Percentiles rank a stretch among this genome's conserved stretches.
Evolutionary conservation across 1,140 invertebrate genomes (phyloP).

Genomic region (Pissodes strobi): DNA sequence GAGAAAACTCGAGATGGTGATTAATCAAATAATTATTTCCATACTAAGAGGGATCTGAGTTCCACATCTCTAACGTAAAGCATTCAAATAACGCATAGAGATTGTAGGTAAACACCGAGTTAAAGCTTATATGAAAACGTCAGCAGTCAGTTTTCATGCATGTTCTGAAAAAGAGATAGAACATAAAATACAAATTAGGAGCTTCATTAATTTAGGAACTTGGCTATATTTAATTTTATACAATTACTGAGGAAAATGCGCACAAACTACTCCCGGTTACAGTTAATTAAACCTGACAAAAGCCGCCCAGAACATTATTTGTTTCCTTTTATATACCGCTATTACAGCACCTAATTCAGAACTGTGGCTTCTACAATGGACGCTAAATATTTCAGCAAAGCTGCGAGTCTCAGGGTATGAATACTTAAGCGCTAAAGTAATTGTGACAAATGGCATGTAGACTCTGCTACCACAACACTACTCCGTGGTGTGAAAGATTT

Average conservation of each 20-base stretch:
- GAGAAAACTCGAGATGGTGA: no score
- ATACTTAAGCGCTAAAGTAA: conserved; percentile 11
- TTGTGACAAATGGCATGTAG: conserved; percentile 21
- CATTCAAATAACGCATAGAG: no score
- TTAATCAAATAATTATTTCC: no score
- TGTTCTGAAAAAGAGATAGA: no score
- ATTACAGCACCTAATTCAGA: conserved; percentile 16
- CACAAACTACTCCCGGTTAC: not conserved
- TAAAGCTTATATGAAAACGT: no score
- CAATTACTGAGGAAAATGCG: not conserved
- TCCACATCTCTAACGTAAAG: no score
- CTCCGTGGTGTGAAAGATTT: no score
- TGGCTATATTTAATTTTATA: not conserved
- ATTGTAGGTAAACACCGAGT: no score
- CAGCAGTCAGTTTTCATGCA: no score
- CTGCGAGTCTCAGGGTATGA: conserved; percentile 13
- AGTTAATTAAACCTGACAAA: conserved; percentile 4
- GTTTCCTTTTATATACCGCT: conserved; percentile 3
- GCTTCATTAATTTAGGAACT: no score
- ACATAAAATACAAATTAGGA: no score
- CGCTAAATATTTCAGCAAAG: conserved; percentile 24
- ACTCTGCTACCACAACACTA: not conserved
- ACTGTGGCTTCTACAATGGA: conserved; percentile 8
- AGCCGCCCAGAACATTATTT: not conserved
- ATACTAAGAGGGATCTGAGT: no score